phyloP scores from a whole-genome alignment of 2,113 vertebrate species.

The Sebastes fasciatus region DNA sequence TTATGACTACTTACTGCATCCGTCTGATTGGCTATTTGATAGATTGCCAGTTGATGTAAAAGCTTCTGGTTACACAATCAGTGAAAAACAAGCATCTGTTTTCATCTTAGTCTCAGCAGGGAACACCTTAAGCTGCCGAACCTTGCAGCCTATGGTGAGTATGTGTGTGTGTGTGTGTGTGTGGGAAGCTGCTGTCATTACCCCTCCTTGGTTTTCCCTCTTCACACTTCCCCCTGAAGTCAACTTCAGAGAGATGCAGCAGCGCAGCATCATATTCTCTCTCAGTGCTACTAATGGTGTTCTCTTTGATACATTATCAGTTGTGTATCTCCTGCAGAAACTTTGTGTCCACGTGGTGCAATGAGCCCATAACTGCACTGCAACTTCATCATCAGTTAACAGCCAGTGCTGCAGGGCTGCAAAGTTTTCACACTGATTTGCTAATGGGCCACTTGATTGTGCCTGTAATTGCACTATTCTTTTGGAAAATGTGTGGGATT shows the following conservation, averaged over 20 bases:
- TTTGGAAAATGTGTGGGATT: conserved; percentile 18
- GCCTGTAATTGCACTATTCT: conserved; percentile 11
- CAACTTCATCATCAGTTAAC: not conserved
- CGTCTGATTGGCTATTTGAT: conserved; percentile 8
- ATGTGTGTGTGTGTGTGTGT: not conserved
- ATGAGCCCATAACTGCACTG: not conserved
- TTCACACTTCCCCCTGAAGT: conserved; percentile 21
- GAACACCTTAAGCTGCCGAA: conserved; percentile 46
- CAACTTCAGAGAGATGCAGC: conserved; percentile 29
- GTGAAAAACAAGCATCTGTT: conserved; percentile 62
- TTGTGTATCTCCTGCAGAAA: conserved; percentile 8
- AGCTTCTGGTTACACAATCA: conserved; percentile 50
- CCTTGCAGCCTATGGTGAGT: not conserved
- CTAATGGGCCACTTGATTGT: conserved; percentile 43
- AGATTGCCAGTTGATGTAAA: conserved; percentile 15
- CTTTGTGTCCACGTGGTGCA: not conserved
- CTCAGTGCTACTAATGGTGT: conserved; percentile 6
- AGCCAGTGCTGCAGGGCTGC: conserved; percentile 13
- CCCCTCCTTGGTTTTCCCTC: not conserved
- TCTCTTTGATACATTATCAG: conserved; percentile 39
- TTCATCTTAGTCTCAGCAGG: conserved; percentile 66
- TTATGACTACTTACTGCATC: not conserved
- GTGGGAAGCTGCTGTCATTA: conserved; percentile 17
- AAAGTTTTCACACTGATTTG: conserved; percentile 46
- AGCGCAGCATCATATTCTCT: conserved; percentile 19